phyloP scores from a whole-genome alignment of 2,888 invertebrate species.

The Hypolimnas misippus region DNA sequence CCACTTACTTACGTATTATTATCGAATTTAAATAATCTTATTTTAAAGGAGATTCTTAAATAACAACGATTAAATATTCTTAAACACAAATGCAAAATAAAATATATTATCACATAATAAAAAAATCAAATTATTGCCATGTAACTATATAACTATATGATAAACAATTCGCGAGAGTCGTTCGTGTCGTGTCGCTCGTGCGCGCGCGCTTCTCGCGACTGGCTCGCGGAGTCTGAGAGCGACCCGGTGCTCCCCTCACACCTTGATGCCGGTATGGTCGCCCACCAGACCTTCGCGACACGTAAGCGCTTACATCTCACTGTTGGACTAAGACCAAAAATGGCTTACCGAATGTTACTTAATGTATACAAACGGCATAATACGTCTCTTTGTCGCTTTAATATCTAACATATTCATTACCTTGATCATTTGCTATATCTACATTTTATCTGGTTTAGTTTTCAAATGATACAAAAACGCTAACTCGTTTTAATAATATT shows the following conservation, averaged over 20 bases:
- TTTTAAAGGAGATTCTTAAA: slow-evolving; percentile 68
- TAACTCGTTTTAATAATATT: too few species aligned
- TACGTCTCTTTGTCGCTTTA: slow-evolving; percentile 29
- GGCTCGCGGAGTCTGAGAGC: slow-evolving; percentile 73
- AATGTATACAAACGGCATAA: slow-evolving; percentile 44
- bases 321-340: slow-evolving; percentile 78
- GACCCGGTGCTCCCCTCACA: slow-evolving; percentile 53
- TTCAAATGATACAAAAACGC: too few species aligned
- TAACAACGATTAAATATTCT: slow-evolving; percentile 66
- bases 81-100: slow-evolving; percentile 51
- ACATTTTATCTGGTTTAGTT: too few species aligned
- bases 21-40: slow-evolving; percentile 52
- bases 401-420: slow-evolving; percentile 18
- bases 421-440: slow-evolving; percentile 10
- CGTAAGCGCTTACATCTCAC: slow-evolving; percentile 79
- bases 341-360: slow-evolving; percentile 59
- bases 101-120: slow-evolving; percentile 63
- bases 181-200: slow-evolving; percentile 76
- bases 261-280: slow-evolving; percentile 59
- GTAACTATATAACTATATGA: slow-evolving; percentile 51
- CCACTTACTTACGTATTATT: slow-evolving; percentile 53
- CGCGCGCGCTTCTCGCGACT: slow-evolving; percentile 78
- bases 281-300: slow-evolving; percentile 71
- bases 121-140: slow-evolving; percentile 74
- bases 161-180: slow-evolving; percentile 75